A percentile compares a stretch with the other conserved stretches of the same genome.
Evolutionary conservation across 2,113 vertebrate species (phyloP).

Genomic region (Rhegmatorhina hoffmannsi): DNA sequence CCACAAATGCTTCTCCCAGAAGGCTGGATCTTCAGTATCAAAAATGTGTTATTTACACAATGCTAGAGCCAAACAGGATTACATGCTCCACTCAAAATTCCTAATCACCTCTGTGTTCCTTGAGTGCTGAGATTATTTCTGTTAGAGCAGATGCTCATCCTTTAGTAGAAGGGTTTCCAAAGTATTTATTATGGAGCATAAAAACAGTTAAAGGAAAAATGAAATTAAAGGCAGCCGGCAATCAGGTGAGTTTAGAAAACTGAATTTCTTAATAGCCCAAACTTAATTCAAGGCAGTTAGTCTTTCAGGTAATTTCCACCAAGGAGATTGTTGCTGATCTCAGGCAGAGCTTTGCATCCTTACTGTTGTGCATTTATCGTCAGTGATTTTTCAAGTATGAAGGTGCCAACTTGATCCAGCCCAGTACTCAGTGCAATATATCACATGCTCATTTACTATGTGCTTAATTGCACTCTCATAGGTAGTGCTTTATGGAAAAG

Average conservation of each 20-base stretch:
- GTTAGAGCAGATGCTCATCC: not conserved
- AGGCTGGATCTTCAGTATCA: not conserved
- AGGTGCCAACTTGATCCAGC: not conserved
- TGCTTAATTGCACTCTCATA: not conserved
- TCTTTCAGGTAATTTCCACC: not conserved
- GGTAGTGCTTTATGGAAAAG: not conserved
- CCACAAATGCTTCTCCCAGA: not conserved
- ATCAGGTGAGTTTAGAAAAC: not conserved
- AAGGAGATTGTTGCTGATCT: not conserved
- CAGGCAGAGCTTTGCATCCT: not conserved
- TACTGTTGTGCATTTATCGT: not conserved
- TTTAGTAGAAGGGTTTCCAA: not conserved
- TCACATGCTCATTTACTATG: not conserved
- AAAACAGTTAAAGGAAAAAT: not conserved
- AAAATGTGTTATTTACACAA: rapidly evolving
- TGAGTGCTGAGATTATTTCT: not conserved
- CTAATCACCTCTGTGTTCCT: not conserved
- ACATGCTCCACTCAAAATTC: not conserved
- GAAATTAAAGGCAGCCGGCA: not conserved
- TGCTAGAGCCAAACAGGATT: not conserved
- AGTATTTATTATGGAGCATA: not conserved
- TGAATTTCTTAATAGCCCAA: not conserved
- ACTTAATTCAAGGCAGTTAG: not conserved
- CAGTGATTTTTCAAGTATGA: not conserved
- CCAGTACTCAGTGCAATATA: not conserved